Evolutionary conservation across 2,888 invertebrate species (phyloP).

Genomic region (Drosophila rellima): DNA sequence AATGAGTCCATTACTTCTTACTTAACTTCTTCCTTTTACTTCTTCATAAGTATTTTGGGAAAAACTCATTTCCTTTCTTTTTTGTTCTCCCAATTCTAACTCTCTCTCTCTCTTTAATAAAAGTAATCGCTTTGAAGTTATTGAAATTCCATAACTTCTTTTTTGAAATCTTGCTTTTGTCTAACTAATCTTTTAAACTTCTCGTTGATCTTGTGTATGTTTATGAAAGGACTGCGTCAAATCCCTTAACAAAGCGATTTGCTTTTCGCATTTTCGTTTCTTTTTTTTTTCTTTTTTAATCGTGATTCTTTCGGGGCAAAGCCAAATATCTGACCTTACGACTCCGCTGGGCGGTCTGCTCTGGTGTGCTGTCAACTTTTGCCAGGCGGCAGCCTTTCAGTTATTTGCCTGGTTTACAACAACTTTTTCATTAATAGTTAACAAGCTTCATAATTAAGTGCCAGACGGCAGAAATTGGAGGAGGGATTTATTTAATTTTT

Average conservation of each 20-base stretch:
- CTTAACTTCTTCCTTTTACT: not conserved
- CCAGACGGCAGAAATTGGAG: slow-evolving; percentile 50
- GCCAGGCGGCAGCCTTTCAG: slow-evolving; percentile 8
- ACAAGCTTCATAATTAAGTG: slow-evolving; percentile 80
- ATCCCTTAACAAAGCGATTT: slow-evolving; percentile 7
- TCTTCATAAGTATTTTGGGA: not conserved
- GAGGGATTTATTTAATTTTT: slow-evolving; percentile 29
- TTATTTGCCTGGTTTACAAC: slow-evolving; percentile 57
- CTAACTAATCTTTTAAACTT: slow-evolving; percentile 14
- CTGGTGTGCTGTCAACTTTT: slow-evolving; percentile 31
- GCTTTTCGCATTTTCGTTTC: not conserved
- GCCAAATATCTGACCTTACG: slow-evolving; percentile 7
- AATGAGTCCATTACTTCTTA: not conserved
- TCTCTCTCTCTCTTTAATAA: not conserved
- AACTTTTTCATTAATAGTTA: slow-evolving; percentile 81
- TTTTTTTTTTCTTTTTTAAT: not conserved
- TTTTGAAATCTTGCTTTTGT: not conserved
- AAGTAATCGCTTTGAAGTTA: slow-evolving; percentile 10
- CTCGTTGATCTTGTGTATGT: slow-evolving; percentile 19
- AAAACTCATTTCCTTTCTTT: not conserved
- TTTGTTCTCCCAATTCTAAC: too few relatives aligned
- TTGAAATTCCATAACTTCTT: not conserved
- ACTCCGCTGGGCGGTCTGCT: slow-evolving; percentile 8
- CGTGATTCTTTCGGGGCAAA: not conserved
- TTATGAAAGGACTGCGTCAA: slow-evolving; percentile 7